Base-by-base conservation (phyloP, 2,888 invertebrate species). In the Hanleya hanleyi region DNA sequence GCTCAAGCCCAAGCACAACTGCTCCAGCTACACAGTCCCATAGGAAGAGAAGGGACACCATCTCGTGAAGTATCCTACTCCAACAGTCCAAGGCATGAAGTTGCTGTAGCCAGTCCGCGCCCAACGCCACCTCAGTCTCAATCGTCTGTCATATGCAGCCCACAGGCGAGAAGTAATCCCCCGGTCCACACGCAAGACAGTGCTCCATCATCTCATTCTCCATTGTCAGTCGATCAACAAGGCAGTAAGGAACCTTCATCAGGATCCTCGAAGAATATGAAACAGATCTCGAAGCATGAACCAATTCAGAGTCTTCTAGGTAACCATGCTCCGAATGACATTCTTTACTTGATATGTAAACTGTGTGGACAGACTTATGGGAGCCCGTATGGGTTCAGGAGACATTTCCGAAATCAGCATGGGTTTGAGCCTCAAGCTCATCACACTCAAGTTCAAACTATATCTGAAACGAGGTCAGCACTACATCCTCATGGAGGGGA, bases 351-450 rank as follows among this genome's bases (percentile, higher is more conserved):
- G 33, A 87, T 86, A 32, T 89, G 89, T 76, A 81, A 84, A 62
- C 75, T 88, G 35, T 89, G 89, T 74, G 79, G 82, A 12, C 86
- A 87, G 66, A 87, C 87, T 0, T 88, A 89, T 70, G 88, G 88
- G 12, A 89, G 88, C 72, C 85, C 86, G 1, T 87, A 89, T 77
- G 88, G 86, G 37, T 88, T 89, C 73, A 74, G 87, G 57, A 88
- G 87, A 73, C 89, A 89, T 76, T 89, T 89, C 70, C 76, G 86
- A 38, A 89, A 89, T 74, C 86, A 85, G 66, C 89, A 89, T 80
- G 87, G 88, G 4, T 87, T 86, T 81, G 88, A 88, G 71, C 89
- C 89, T 0, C 84, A 84, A 18, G 82, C 86, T 0, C 88, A 89
- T 38, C 86, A 88, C 66, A 87, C 87, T 5, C 82, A 84, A 35